These are phyloP conservation scores for Fulica atra DNA, from an alignment of 2,113 vertebrate species.

Conservation along the genomic window DNA sequence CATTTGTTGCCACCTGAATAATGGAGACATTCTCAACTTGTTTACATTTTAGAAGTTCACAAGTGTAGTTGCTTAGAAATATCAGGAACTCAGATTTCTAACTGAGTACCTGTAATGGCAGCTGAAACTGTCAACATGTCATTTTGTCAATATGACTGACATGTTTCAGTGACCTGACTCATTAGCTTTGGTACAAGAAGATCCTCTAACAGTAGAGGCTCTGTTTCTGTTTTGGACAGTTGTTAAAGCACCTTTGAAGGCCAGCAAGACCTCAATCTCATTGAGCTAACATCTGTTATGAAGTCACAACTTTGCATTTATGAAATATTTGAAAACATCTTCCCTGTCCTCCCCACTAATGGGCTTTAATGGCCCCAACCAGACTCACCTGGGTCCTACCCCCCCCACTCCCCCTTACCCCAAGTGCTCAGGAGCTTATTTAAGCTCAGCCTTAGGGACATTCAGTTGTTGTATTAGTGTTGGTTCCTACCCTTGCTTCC, in stretches of 20 bases:
- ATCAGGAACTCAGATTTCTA: not conserved
- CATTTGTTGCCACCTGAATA: not conserved
- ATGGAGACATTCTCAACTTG: not conserved
- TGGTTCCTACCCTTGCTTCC: not conserved
- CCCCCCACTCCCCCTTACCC: no score
- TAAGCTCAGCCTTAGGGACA: not conserved
- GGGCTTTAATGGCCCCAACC: not conserved
- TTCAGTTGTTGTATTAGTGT: not conserved
- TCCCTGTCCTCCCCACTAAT: not conserved
- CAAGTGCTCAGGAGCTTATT: not conserved
- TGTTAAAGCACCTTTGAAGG: not conserved
- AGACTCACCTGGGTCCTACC: not conserved
- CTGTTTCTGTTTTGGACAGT: not conserved
- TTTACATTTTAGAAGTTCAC: not conserved
- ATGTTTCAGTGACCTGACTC: not conserved
- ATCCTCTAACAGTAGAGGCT: not conserved
- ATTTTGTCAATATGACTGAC: not conserved
- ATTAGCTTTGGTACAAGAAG: not conserved
- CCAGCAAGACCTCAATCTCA: not conserved
- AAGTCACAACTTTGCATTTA: not conserved
- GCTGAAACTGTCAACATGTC: not conserved
- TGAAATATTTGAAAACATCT: not conserved
- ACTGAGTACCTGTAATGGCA: not conserved
- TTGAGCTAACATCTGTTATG: rapidly evolving
- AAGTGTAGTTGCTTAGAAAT: not conserved